These are phyloP conservation scores for Poeciliopsis infans DNA, from an alignment of 2,797 vertebrate genomes.

Conservation along the genomic window DNA sequence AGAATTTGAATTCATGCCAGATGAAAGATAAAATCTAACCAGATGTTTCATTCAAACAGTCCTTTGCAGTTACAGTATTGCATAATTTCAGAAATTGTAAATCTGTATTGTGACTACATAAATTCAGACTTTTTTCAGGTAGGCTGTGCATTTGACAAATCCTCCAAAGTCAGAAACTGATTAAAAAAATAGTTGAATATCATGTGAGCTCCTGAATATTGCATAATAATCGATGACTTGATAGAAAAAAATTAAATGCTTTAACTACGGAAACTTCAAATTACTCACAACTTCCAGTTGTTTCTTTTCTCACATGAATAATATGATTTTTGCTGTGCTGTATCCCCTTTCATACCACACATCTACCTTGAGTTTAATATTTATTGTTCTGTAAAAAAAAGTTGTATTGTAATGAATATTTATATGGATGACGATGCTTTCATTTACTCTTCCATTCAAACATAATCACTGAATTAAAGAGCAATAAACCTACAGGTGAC, in stretches of 20 bases:
- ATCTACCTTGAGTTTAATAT: background rate
- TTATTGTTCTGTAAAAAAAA: background rate
- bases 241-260: background rate
- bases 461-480: slow-evolving; percentile 2
- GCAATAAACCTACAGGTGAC: slow-evolving; percentile 20
- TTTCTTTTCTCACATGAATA: background rate
- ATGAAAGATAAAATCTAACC: background rate
- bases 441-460: slow-evolving; percentile 1
- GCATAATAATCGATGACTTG: background rate
- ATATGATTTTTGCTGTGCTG: background rate
- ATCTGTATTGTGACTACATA: background rate
- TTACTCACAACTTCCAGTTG: background rate
- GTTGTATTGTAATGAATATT: slow-evolving; percentile 13
- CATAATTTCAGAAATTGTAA: background rate
- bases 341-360: background rate
- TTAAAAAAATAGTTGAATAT: background rate
- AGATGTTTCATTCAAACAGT: background rate
- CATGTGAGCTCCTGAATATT: background rate
- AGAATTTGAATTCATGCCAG: background rate
- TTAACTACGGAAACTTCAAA: background rate
- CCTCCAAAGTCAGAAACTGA: background rate
- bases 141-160: background rate
- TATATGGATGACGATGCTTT: background rate
- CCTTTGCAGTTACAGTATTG: background rate
- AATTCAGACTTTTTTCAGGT: background rate